Base-by-base conservation (phyloP, 2,888 invertebrate species). In the Pristionchus entomophagus region DNA sequence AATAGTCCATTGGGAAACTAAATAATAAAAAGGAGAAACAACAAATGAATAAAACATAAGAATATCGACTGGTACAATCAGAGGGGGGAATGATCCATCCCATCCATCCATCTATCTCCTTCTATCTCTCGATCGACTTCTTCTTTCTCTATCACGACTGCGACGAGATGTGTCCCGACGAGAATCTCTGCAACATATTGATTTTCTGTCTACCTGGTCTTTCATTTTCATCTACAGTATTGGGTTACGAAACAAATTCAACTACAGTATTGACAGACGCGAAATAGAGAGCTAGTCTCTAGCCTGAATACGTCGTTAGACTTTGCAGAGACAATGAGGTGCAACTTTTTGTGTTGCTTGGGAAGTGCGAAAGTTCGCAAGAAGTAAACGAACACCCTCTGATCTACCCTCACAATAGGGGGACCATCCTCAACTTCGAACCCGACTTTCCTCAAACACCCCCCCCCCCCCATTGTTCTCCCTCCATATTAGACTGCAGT, bases 151-250 rank as follows among this genome's bases (percentile, higher is more conserved):
- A 65, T 53, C 53, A 49, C 83, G 49, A 84, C 83, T 84, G 45
- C 83, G 83, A 84, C 53, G 45, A 41, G 65, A 65, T 29, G 73
- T 41, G n/a, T 84, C 83, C 6, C 83, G 62, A 84, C 83, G 83
- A 26, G 83, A 84, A 65, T 84, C 83, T 49, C 83, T 84, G 65
- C 45, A 29, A 49, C 35, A 19, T 49, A 65, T 65, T 35, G 22
- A 65, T 32, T 32, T 3, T n/a, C n/a, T n/a, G n/a, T n/a, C n/a
- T n/a, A n/a, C n/a, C n/a, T n/a, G n/a, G n/a, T n/a, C n/a, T n/a
- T n/a, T n/a, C n/a, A n/a, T n/a, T n/a, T n/a, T n/a, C n/a, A n/a
- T n/a, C n/a, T n/a, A n/a, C n/a, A n/a, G n/a, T n/a, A n/a, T n/a
- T n/a, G n/a, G n/a, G n/a, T n/a, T n/a, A n/a, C n/a, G n/a, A n/a